phyloP scores from a whole-genome alignment of 1,140 invertebrate species.

The Anastatus disparis region DNA sequence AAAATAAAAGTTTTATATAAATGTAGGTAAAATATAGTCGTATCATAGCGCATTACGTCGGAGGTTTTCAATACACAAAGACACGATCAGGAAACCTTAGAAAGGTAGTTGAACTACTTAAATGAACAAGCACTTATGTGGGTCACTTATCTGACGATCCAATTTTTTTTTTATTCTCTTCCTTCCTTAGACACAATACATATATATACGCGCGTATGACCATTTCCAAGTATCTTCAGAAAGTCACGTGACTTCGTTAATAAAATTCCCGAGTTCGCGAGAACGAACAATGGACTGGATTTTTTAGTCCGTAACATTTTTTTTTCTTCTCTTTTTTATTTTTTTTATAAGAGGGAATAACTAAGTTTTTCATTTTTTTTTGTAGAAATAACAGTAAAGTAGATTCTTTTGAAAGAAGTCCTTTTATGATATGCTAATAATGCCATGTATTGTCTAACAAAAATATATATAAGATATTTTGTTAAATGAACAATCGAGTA shows the following conservation, averaged over 20 bases:
- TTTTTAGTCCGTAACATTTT: constrained; percentile 24
- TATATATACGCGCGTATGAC: too few species aligned
- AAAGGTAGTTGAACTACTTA: constrained; percentile 42
- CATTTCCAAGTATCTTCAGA: constrained; percentile 7
- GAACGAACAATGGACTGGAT: constrained; percentile 15
- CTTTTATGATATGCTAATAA: too few species aligned
- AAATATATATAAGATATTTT: too few species aligned
- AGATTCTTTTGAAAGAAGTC: not conserved
- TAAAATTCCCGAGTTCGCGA: not conserved
- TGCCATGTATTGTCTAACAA: too few species aligned
- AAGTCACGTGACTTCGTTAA: constrained; percentile 20
- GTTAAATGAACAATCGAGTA: too few species aligned
- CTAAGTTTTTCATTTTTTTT: not conserved
- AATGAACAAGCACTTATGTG: constrained; percentile 38
- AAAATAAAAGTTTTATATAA: too few species aligned
- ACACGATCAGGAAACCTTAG: constrained; percentile 31
- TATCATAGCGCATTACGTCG: constrained; percentile 27
- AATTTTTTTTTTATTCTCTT: constrained; percentile 42
- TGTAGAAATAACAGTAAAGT: not conserved
- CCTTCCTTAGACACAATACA: too few species aligned
- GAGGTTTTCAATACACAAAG: constrained; percentile 24
- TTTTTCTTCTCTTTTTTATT: not conserved
- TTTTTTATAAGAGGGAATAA: too few species aligned
- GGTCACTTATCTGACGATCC: constrained; percentile 45
- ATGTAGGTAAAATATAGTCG: not conserved